These are phyloP conservation scores for Scelioninae gen. 2 DNA, from an alignment of 2,888 invertebrate genomes.

Conservation along the genomic window DNA sequence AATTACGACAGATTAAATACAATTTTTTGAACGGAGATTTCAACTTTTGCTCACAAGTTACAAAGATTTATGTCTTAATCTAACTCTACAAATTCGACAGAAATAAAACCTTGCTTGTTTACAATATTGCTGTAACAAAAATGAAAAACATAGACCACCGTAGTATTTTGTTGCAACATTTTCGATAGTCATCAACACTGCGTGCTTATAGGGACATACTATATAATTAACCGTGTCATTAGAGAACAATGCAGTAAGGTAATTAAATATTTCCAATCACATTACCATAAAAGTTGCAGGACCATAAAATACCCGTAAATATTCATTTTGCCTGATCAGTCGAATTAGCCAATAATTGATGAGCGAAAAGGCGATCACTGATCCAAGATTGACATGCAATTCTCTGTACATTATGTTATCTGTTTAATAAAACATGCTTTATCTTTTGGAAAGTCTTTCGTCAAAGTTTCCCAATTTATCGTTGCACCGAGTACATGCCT, in stretches of 20 bases:
- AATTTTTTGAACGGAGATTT: no score
- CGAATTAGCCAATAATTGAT: conserved; percentile 1
- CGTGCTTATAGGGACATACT: no score
- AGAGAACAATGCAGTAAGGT: neutral
- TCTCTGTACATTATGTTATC: conserved; percentile 20
- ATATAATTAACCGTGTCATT: no score
- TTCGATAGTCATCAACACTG: no score
- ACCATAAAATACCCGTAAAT: neutral
- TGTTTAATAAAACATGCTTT: conserved; percentile 30
- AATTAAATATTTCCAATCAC: neutral
- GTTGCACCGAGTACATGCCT: conserved; percentile 30
- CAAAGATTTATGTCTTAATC: no score
- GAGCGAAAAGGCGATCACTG: conserved; percentile 17
- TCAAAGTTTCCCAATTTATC: conserved; percentile 35
- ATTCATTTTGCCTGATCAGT: conserved; percentile 18
- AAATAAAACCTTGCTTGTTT: no score
- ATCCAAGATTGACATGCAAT: conserved; percentile 14
- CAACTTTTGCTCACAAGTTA: no score
- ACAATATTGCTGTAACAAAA: no score
- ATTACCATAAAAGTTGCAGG: neutral
- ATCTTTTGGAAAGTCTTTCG: conserved; percentile 32
- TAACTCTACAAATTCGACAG: no score
- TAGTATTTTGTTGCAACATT: no score
- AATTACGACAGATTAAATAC: no score
- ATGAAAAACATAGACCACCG: no score